Evolutionary conservation across 2,113 vertebrate species (phyloP).

Genomic region (Megaleporinus macrocephalus): DNA sequence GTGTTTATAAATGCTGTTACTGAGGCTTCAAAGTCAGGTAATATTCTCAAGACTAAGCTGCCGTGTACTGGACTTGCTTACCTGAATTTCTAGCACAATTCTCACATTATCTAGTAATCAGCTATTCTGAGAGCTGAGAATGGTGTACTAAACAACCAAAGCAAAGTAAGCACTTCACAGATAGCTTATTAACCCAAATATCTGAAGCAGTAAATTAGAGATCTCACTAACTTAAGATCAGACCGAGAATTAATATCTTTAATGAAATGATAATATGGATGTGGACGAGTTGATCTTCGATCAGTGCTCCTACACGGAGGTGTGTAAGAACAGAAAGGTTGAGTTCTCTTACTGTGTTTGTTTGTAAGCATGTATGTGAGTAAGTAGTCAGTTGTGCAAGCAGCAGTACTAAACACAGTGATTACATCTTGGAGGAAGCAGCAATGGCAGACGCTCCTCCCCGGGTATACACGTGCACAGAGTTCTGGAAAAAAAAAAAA

Average conservation of each 20-base stretch:
- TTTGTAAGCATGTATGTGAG: neutral
- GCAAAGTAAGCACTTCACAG: neutral
- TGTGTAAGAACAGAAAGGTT: constrained; percentile 7
- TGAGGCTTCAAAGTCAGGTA: too few species aligned
- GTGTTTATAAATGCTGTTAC: too few species aligned
- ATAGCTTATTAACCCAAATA: neutral
- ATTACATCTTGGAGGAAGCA: constrained; percentile 75
- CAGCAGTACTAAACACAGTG: neutral
- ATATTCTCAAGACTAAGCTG: neutral
- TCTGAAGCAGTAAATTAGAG: neutral
- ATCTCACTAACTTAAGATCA: neutral
- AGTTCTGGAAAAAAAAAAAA: constrained; percentile 56
- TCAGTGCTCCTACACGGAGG: neutral
- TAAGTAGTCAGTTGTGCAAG: neutral
- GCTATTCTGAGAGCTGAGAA: neutral
- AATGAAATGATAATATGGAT: neutral
- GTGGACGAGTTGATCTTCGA: neutral
- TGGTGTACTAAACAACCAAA: too few species aligned
- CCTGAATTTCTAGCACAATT: neutral
- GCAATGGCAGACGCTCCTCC: constrained; percentile 65
- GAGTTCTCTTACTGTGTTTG: neutral
- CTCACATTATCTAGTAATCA: neutral
- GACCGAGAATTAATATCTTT: neutral
- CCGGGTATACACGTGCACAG: constrained; percentile 68
- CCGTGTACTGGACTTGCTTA: neutral